Percentiles rank a stretch among this genome's conserved stretches.
Conservation (phyloP, 2,113 vertebrate species). For the Mionectes macconnelli region DNA sequence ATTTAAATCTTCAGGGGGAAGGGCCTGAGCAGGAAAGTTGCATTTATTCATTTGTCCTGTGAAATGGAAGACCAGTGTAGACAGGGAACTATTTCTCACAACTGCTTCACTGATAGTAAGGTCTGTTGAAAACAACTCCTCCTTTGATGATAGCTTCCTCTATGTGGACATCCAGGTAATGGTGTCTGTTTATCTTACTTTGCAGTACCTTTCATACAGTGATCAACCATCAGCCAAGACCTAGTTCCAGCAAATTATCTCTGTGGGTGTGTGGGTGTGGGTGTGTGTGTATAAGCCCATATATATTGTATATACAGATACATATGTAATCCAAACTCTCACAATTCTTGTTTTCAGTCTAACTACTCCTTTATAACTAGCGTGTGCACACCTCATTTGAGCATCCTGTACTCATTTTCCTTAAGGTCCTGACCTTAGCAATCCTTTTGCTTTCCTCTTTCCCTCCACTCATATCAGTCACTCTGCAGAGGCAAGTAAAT, state of each 20-base stretch:
- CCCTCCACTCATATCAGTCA: not conserved
- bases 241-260: not conserved
- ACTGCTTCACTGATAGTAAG: rapidly evolving
- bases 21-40: not conserved
- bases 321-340: not conserved
- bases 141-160: not conserved
- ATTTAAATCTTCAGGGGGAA: not conserved
- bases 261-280: not conserved
- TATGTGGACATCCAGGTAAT: not conserved
- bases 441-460: not conserved
- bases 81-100: not conserved
- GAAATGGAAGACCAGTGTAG: not conserved
- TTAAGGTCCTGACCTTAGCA: not conserved
- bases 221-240: not conserved
- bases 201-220: not conserved
- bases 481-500: not conserved
- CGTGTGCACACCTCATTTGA: not conserved
- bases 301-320: not conserved
- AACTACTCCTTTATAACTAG: not conserved
- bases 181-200: not conserved
- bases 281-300: not conserved
- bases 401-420: not conserved
- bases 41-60: not conserved
- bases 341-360: not conserved
- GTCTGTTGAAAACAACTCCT: not conserved